Evolutionary conservation across 2,113 vertebrate species (phyloP).

Genomic region (Falco punctatus): DNA sequence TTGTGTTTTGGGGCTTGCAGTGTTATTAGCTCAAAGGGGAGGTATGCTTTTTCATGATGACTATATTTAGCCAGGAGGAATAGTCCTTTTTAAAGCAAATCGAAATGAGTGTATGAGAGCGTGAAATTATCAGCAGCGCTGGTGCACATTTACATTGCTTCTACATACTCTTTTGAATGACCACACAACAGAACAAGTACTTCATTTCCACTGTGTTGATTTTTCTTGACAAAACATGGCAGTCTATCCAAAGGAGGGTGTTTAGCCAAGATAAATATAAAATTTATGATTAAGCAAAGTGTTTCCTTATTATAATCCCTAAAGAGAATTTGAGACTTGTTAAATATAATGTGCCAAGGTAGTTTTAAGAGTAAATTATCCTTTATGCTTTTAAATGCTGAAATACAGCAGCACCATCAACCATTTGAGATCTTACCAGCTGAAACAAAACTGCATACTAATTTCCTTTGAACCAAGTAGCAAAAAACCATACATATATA

Average conservation of each 20-base stretch:
- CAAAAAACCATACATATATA: rapidly evolving
- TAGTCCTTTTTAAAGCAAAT: conserved; percentile 67
- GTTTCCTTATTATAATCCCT: conserved; percentile 66
- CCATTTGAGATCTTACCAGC: neutral
- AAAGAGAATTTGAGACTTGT: conserved; percentile 67
- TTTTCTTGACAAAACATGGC: conserved; percentile 69
- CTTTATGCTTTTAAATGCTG: conserved; percentile 26
- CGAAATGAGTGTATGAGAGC: conserved; percentile 57
- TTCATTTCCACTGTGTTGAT: conserved; percentile 68
- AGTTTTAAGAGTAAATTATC: conserved; percentile 54
- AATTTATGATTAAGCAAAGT: conserved; percentile 73
- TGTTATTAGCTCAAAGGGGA: conserved; percentile 38
- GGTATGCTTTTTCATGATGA: conserved; percentile 45
- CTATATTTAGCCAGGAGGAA: conserved; percentile 66
- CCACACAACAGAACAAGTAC: conserved; percentile 62
- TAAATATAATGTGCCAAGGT: conserved; percentile 61
- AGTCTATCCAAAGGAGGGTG: conserved; percentile 60
- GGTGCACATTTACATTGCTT: conserved; percentile 60
- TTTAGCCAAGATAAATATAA: conserved; percentile 72
- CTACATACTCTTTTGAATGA: conserved; percentile 62
- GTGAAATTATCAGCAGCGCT: conserved; percentile 52
- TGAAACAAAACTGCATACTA: neutral
- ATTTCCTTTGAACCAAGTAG: neutral
- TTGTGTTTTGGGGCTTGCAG: conserved; percentile 20
- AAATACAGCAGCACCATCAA: neutral